A percentile compares a stretch with the other conserved stretches of the same genome.
phyloP scores from a whole-genome alignment of 2,113 vertebrate species.

The Piliocolobus tephrosceles region DNA sequence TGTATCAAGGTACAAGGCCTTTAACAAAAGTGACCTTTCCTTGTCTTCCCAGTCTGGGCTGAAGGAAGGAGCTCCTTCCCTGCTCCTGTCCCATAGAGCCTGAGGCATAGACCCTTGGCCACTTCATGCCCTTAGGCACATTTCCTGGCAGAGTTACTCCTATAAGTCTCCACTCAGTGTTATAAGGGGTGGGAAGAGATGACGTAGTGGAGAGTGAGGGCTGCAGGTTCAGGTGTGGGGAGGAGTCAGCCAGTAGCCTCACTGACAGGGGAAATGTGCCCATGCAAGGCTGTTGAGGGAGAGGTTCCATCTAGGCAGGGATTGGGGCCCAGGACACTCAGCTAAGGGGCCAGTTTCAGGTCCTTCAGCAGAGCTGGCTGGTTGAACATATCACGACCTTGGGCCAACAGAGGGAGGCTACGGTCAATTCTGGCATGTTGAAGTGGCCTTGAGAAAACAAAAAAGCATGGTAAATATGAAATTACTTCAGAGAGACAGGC shows the following conservation, averaged over 20 bases:
- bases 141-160: background rate
- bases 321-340: background rate
- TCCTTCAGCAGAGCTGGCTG: background rate
- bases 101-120: background rate
- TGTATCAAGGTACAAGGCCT: background rate
- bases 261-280: background rate
- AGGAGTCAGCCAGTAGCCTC: background rate
- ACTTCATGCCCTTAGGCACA: fast-evolving
- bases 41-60: background rate
- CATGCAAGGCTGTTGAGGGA: background rate
- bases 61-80: too few relatives aligned
- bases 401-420: background rate
- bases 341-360: too few relatives aligned
- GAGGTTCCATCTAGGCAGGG: fast-evolving
- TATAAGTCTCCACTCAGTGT: too few relatives aligned
- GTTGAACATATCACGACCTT: background rate
- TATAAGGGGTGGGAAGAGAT: background rate
- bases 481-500: background rate
- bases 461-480: too few relatives aligned
- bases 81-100: too few relatives aligned
- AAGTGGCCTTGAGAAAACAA: background rate
- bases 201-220: too few relatives aligned
- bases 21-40: background rate
- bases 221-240: too few relatives aligned
- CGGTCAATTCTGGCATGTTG: background rate